Evolutionary conservation across 2,888 invertebrate genomes (phyloP).

Genomic region (Tolmerus cingulatus): DNA sequence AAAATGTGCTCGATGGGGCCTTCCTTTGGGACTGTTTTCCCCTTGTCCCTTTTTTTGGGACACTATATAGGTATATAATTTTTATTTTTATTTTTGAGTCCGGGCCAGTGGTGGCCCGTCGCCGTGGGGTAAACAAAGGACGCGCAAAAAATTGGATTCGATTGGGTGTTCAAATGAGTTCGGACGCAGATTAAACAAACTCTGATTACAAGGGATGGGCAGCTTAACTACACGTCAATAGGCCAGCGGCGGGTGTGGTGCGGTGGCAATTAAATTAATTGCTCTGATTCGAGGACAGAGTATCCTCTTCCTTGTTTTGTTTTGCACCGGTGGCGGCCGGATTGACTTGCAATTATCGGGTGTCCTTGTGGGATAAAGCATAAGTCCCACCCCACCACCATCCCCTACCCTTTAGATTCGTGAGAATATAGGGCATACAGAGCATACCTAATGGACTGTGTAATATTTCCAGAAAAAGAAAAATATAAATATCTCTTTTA

Average conservation of each 20-base stretch:
- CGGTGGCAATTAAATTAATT: conserved; percentile 15
- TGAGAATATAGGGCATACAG: neutral
- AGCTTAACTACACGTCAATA: neutral
- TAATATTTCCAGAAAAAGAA: neutral
- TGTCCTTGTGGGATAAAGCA: neutral
- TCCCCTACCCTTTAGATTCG: neutral
- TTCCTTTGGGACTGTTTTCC: neutral
- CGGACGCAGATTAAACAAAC: conserved; percentile 28
- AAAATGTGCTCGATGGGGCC: conserved; percentile 8
- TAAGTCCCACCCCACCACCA: neutral
- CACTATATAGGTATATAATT: neutral
- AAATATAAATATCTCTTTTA: neutral
- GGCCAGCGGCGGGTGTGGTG: neutral
- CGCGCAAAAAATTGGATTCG: conserved; percentile 12
- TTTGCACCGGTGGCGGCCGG: neutral
- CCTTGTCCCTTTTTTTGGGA: neutral
- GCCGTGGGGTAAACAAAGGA: conserved; percentile 4
- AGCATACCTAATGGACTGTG: neutral
- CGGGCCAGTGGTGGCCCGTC: neutral
- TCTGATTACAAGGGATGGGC: conserved; percentile 17
- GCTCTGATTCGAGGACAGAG: neutral
- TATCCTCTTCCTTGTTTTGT: neutral
- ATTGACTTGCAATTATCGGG: neutral
- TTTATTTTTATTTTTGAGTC: neutral
- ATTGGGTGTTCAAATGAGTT: conserved; percentile 22